Evolutionary conservation across 2,888 invertebrate species (phyloP).

Genomic region (Chaetogeoica ovagalla): DNA sequence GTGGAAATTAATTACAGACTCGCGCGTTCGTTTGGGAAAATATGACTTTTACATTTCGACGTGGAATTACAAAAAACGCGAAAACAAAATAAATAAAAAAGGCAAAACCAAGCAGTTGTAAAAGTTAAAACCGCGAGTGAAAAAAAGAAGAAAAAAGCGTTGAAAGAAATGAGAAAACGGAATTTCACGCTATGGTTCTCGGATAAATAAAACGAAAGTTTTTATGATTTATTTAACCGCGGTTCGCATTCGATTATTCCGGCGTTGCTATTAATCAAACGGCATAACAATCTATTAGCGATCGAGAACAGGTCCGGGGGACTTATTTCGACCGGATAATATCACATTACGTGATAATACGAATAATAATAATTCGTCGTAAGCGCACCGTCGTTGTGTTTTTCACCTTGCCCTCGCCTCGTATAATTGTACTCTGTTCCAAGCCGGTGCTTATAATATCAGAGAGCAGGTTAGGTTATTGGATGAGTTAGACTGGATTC

Average conservation of each 20-base stretch:
- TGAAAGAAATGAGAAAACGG: slow-evolving; percentile 1
- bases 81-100: neutral
- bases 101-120: neutral
- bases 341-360: neutral
- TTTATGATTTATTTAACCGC: slow-evolving; percentile 23
- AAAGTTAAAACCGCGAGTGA: slow-evolving; percentile 15
- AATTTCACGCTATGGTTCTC: neutral
- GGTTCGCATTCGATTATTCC: slow-evolving; percentile 9
- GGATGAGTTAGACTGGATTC: too few relatives aligned
- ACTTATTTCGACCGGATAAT: neutral
- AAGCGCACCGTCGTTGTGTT: neutral
- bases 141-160: neutral
- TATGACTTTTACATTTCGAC: slow-evolving; percentile 21
- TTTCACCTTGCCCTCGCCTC: too few relatives aligned
- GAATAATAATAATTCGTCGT: slow-evolving; percentile 6
- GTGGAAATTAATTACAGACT: slow-evolving; percentile 33
- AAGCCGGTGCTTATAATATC: too few relatives aligned
- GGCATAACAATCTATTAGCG: slow-evolving; percentile 12
- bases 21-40: slow-evolving; percentile 2
- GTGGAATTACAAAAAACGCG: neutral
- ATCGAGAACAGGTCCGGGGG: neutral
- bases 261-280: neutral
- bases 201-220: slow-evolving; percentile 14
- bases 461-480: too few relatives aligned
- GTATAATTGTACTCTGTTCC: too few relatives aligned